phyloP scores from a whole-genome alignment of 1,140 invertebrate genomes.

The Holcopasites calliopsidis region DNA sequence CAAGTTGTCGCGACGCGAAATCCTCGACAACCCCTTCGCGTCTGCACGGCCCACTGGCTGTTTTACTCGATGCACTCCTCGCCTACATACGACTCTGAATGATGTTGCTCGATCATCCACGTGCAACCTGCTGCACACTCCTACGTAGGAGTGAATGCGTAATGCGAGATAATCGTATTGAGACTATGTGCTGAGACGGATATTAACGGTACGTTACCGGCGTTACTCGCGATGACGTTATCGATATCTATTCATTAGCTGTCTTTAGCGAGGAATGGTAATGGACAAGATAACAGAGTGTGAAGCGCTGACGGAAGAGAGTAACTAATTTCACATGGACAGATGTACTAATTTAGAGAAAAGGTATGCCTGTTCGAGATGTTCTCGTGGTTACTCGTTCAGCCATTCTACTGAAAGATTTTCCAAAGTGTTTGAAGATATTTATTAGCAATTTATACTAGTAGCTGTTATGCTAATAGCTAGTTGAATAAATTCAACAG shows the following conservation, averaged over 20 bases:
- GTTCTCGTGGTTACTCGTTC: too few relatives aligned
- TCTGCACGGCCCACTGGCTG: conserved; percentile 42
- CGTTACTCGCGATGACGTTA: not conserved
- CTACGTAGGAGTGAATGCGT: not conserved
- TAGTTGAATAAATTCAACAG: too few relatives aligned
- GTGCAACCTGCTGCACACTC: conserved; percentile 14
- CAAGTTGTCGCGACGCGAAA: not conserved
- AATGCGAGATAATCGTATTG: conserved; percentile 3
- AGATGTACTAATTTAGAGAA: not conserved
- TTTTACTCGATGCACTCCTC: conserved; percentile 41
- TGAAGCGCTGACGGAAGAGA: not conserved
- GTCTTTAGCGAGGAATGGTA: not conserved
- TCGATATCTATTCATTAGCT: not conserved
- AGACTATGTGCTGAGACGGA: not conserved
- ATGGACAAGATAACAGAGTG: not conserved
- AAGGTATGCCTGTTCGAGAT: too few relatives aligned
- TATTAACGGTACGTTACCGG: not conserved
- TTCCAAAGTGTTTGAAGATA: too few relatives aligned
- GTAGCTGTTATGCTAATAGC: too few relatives aligned
- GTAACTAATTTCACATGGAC: too few relatives aligned
- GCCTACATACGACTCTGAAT: conserved; percentile 39
- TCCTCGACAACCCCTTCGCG: not conserved
- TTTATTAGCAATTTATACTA: too few relatives aligned
- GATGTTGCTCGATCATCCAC: conserved; percentile 14
- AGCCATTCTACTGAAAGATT: too few relatives aligned